These are phyloP conservation scores for Plutella xylostella DNA, from an alignment of 2,888 invertebrate genomes.

Conservation along the genomic window DNA sequence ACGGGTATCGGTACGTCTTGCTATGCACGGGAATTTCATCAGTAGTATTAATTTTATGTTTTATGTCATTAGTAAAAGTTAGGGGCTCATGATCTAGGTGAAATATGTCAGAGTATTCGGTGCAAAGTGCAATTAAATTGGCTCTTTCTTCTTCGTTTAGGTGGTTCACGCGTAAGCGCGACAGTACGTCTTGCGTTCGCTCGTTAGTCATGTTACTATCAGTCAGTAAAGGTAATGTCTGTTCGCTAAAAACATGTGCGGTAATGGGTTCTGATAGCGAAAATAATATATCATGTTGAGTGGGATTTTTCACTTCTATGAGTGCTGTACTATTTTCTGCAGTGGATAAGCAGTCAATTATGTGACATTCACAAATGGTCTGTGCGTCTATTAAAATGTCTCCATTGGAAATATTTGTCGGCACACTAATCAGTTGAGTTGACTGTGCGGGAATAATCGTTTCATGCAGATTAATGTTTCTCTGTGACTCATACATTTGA, in stretches of 20 bases:
- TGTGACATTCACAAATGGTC: not conserved
- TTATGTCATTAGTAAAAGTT: slow-evolving; percentile 16
- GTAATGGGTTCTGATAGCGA: not conserved
- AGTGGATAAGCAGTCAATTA: not conserved
- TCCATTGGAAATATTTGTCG: not conserved
- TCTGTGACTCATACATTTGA: slow-evolving; percentile 3
- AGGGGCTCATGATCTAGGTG: slow-evolving; percentile 15
- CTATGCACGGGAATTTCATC: slow-evolving; percentile 15
- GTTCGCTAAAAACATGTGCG: not conserved
- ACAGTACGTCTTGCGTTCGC: not conserved
- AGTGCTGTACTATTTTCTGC: not conserved
- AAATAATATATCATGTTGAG: not conserved
- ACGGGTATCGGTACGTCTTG: slow-evolving; percentile 15
- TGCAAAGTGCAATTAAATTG: slow-evolving; percentile 14
- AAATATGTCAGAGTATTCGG: slow-evolving; percentile 19
- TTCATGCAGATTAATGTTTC: slow-evolving; percentile 2
- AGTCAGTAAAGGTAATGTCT: not conserved
- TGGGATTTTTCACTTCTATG: not conserved
- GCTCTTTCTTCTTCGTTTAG: slow-evolving; percentile 19
- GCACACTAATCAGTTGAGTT: not conserved
- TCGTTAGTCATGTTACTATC: too few relatives aligned
- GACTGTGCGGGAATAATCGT: slow-evolving; percentile 5
- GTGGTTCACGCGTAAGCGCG: not conserved
- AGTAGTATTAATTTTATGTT: slow-evolving; percentile 21
- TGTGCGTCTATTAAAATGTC: not conserved